These are phyloP conservation scores for Coreoperca whiteheadi DNA, from an alignment of 2,113 vertebrate genomes.

Conservation along the genomic window DNA sequence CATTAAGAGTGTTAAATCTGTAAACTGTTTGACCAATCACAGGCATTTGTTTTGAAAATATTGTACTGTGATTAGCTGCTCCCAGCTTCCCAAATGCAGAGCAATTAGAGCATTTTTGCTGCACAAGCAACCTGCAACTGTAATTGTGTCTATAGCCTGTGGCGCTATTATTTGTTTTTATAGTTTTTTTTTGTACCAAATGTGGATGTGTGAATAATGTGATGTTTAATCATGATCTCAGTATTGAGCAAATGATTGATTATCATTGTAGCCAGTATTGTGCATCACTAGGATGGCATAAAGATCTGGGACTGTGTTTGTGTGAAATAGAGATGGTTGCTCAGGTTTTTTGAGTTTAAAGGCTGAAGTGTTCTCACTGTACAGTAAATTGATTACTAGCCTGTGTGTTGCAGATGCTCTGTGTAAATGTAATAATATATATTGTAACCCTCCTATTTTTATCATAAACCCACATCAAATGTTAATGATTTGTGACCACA, in stretches of 20 bases:
- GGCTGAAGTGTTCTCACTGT: neutral
- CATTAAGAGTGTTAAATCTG: neutral
- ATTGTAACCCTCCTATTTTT: neutral
- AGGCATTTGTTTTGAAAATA: neutral
- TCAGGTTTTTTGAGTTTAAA: neutral
- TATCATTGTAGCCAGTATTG: neutral
- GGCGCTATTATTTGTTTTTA: neutral
- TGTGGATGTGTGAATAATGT: neutral
- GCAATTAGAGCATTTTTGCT: neutral
- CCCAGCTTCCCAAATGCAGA: neutral
- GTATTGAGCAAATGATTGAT: neutral
- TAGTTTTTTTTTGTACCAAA: neutral
- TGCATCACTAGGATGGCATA: neutral
- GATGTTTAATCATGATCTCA: neutral
- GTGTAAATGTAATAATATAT: conserved; percentile 24
- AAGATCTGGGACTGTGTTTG: conserved; percentile 1
- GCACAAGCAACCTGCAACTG: neutral
- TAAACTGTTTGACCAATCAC: neutral
- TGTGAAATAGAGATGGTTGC: neutral
- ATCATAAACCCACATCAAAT: conserved; percentile 53
- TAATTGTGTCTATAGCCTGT: neutral
- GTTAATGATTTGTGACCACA: conserved; percentile 49
- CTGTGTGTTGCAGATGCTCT: conserved; percentile 41
- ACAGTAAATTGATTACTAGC: conserved; percentile 19
- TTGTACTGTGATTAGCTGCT: neutral